Evolutionary conservation across 2,113 vertebrate species (phyloP).

Genomic region (Chaetorhynchus papuensis): DNA sequence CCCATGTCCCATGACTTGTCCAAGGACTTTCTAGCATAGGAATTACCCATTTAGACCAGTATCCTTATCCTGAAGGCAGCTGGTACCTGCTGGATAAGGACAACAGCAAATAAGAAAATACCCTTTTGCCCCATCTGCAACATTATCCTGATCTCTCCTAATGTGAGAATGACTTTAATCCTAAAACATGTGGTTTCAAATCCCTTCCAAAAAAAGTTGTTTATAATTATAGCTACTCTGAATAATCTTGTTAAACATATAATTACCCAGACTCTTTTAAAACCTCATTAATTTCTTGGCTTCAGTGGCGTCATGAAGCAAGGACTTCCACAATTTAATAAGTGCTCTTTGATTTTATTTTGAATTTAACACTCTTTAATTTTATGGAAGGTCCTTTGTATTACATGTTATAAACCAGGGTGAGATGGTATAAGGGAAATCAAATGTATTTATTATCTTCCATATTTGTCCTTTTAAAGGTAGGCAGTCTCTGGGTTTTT

Average conservation of each 20-base stretch:
- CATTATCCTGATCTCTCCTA: neutral
- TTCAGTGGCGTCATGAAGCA: neutral
- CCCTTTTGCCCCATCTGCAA: neutral
- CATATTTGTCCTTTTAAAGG: neutral
- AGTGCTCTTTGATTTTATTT: conserved; percentile 27
- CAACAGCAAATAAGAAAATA: neutral
- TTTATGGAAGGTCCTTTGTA: conserved; percentile 34
- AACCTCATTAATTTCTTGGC: conserved; percentile 40
- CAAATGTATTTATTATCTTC: neutral
- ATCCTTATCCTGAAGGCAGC: neutral
- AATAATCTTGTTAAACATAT: conserved; percentile 45
- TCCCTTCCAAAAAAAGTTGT: conserved; percentile 21
- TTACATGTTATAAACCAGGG: neutral
- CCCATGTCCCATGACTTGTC: neutral
- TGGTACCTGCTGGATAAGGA: neutral
- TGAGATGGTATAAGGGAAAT: neutral
- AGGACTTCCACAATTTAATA: conserved; percentile 25
- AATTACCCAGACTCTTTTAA: conserved; percentile 41
- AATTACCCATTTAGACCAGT: neutral
- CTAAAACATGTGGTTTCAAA: conserved; percentile 27
- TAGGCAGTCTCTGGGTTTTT: neutral
- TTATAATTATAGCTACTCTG: conserved; percentile 30
- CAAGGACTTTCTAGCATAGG: neutral
- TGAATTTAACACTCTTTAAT: conserved; percentile 22
- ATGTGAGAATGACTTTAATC: neutral